phyloP scores from a whole-genome alignment of 2,888 invertebrate genomes.

The Apamea sordens region DNA sequence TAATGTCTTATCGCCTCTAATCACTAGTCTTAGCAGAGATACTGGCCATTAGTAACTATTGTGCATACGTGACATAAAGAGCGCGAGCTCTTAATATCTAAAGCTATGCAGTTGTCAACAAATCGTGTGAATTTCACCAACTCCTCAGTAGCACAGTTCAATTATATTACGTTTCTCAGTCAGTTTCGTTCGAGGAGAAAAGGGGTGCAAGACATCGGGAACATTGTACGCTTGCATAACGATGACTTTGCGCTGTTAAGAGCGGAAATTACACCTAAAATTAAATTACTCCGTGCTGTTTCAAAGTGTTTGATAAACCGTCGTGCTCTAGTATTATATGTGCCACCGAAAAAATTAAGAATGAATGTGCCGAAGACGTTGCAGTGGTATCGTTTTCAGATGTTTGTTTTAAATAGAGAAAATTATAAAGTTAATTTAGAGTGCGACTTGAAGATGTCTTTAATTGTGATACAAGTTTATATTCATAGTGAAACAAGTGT shows the following conservation, averaged over 20 bases:
- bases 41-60: conserved; percentile 67
- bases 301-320: conserved; percentile 65
- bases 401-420: conserved; percentile 70
- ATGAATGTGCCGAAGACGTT: conserved; percentile 68
- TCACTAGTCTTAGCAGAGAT: conserved; percentile 77
- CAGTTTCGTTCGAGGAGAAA: conserved; percentile 79
- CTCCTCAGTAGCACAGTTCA: conserved; percentile 83
- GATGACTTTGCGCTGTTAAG: conserved; percentile 75
- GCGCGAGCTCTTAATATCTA: conserved; percentile 61
- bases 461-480: conserved; percentile 64
- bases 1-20: conserved; percentile 82
- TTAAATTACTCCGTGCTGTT: conserved; percentile 64
- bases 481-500: conserved; percentile 37
- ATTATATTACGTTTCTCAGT: conserved; percentile 84
- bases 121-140: conserved; percentile 85
- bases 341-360: conserved; percentile 69
- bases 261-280: conserved; percentile 64
- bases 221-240: conserved; percentile 82
- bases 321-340: conserved; percentile 71
- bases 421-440: conserved; percentile 70
- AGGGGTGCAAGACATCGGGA: conserved; percentile 83
- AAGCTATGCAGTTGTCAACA: conserved; percentile 83
- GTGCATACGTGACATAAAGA: conserved; percentile 75
- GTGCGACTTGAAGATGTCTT: conserved; percentile 77
- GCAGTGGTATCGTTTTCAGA: conserved; percentile 74